Base-by-base conservation (phyloP, 2,797 vertebrate species). In the Propithecus perrieri region DNA sequence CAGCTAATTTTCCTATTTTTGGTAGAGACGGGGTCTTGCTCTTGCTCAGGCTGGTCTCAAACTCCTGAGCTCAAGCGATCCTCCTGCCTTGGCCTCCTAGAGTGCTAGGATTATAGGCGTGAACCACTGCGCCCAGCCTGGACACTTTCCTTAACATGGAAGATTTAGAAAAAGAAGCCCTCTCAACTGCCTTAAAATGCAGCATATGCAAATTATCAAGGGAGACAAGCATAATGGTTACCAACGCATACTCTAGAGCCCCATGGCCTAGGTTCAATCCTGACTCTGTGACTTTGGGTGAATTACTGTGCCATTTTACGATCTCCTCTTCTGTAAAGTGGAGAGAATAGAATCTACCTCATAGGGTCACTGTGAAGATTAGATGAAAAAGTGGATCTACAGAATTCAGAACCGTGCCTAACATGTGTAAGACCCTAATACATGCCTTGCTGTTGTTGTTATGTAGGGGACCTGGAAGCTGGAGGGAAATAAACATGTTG, bases 381-480 rank as follows among this genome's bases (percentile, higher is more conserved):
- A 55, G 55, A 48, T 59, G 18, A 83, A 80, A 46, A 46, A 22
- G 15, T 53, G 22, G 10, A 20, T 18, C 67, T 50, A 18, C 11
- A 55, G 46, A 41, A 33, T 28, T 59, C 26, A n/a, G 35, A 69
- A 50, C 28, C 4, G 4, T 12, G 18, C 7, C n/a, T 57, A 9
- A 85, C 15, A 69, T 11, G 2, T 12, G 5, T 33, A 65, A 43
- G 18, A 71, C 18, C 7, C 65, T 74, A n/a, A 59, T 50, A 48
- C 84, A 15, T 20, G 7, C 11, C 43, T 80, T 65, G 11, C n/a
- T 22, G 10, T 33, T 61, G 30, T 61, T 12, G 28, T 46, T 15
- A 12, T 83, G 0, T 12, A 99, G 99, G 99, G 99, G 28, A 30
- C 98, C 14, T 99, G 99, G 99, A 93, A 0, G 41, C 24, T 98